phyloP scores from a whole-genome alignment of 2,797 vertebrate genomes.

The Sebastes nivosus region DNA sequence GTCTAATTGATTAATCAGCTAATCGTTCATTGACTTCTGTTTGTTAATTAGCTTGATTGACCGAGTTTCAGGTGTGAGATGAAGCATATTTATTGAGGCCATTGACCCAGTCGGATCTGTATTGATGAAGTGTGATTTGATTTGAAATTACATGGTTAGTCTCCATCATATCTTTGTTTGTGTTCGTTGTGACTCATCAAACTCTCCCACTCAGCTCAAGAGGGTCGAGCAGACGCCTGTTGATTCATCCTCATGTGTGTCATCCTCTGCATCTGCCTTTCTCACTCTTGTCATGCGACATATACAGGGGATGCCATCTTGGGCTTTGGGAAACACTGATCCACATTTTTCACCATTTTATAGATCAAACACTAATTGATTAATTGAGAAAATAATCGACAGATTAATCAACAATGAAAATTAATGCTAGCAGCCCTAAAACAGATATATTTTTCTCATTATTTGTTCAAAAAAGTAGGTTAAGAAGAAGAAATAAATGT shows the following conservation, averaged over 20 bases:
- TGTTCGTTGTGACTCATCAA: conserved; percentile 51
- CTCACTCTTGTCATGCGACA: not conserved
- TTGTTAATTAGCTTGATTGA: not conserved
- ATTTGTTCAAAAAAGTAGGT: too few relatives aligned
- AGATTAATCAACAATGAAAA: too few relatives aligned
- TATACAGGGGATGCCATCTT: not conserved
- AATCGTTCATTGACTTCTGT: not conserved
- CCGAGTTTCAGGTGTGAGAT: not conserved
- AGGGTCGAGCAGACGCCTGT: conserved; percentile 31
- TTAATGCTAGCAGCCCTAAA: too few relatives aligned
- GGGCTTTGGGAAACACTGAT: too few relatives aligned
- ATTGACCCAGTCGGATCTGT: not conserved
- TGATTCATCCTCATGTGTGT: conserved; percentile 34
- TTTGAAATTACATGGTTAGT: not conserved
- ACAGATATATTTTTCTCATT: too few relatives aligned
- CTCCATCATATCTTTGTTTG: not conserved
- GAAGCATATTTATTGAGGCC: not conserved
- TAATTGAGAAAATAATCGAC: too few relatives aligned
- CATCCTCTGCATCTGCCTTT: not conserved
- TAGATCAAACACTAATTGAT: too few relatives aligned
- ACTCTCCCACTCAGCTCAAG: conserved; percentile 36
- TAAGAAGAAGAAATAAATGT: not conserved
- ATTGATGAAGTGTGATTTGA: conserved; percentile 1
- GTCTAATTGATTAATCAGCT: not conserved
- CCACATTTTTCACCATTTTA: too few relatives aligned